phyloP scores from a whole-genome alignment of 2,888 invertebrate genomes.

The Arctia plantaginis region DNA sequence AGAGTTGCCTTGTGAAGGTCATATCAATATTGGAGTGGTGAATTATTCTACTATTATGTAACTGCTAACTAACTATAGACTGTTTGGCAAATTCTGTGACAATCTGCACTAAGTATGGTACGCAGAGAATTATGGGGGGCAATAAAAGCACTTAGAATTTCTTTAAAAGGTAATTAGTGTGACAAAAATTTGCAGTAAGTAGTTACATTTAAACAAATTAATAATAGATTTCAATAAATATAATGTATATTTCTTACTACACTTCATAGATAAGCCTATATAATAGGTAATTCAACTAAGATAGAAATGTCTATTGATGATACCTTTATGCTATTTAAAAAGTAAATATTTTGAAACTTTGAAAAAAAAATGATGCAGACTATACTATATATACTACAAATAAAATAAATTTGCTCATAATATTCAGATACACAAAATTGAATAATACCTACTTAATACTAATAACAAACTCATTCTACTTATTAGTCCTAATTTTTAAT shows the following conservation, averaged over 20 bases:
- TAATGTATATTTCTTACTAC: neutral
- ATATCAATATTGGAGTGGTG: conserved; percentile 54
- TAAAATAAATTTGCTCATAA: neutral
- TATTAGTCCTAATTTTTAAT: neutral
- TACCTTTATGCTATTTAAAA: neutral
- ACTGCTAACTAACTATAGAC: conserved; percentile 11
- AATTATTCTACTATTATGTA: conserved; percentile 35
- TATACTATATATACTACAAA: neutral
- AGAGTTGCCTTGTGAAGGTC: conserved; percentile 49
- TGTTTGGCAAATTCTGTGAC: neutral
- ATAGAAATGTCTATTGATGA: no score
- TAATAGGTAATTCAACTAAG: no score
- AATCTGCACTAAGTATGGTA: neutral
- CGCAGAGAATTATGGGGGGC: neutral
- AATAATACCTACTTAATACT: neutral
- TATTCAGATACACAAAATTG: neutral
- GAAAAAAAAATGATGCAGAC: neutral
- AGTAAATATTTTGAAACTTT: neutral
- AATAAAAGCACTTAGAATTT: neutral
- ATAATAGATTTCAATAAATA: neutral
- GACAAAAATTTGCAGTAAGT: neutral
- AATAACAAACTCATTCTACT: neutral
- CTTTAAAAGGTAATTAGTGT: neutral
- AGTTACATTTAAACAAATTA: neutral
- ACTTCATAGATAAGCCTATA: no score